phyloP scores from a whole-genome alignment of 1,140 invertebrate genomes.

The Heliconius hermathena region DNA sequence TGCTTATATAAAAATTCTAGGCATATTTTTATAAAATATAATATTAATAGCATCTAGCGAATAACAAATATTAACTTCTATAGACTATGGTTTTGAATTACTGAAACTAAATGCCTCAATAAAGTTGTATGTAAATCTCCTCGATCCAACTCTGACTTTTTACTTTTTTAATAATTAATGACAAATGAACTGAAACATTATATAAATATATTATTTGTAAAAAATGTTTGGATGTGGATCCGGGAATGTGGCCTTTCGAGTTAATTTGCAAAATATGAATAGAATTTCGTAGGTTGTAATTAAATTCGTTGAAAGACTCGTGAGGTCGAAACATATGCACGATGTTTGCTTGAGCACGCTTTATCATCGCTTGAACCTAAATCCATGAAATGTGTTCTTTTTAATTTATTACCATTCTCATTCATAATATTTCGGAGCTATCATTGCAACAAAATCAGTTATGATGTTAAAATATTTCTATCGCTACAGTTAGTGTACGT shows the following conservation, averaged over 20 bases:
- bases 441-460: not conserved
- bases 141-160: not conserved
- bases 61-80: too few species aligned
- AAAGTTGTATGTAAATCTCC: not conserved
- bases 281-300: not conserved
- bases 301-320: constrained; percentile 10
- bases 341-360: constrained; percentile 56
- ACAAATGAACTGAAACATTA: not conserved
- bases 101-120: not conserved
- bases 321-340: constrained; percentile 20
- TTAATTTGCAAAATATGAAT: constrained; percentile 2
- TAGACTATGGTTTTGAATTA: not conserved
- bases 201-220: not conserved
- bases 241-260: not conserved
- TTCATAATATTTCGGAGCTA: not conserved
- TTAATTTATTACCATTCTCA: constrained; percentile 13
- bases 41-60: too few species aligned
- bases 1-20: not conserved
- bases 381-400: not conserved
- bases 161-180: not conserved
- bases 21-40: not conserved
- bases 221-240: not conserved
- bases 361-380: constrained; percentile 46
- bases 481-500: not conserved
- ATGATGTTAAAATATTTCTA: not conserved